These are phyloP conservation scores for Hetaerina americana DNA, from an alignment of 1,140 invertebrate genomes.

Conservation along the genomic window DNA sequence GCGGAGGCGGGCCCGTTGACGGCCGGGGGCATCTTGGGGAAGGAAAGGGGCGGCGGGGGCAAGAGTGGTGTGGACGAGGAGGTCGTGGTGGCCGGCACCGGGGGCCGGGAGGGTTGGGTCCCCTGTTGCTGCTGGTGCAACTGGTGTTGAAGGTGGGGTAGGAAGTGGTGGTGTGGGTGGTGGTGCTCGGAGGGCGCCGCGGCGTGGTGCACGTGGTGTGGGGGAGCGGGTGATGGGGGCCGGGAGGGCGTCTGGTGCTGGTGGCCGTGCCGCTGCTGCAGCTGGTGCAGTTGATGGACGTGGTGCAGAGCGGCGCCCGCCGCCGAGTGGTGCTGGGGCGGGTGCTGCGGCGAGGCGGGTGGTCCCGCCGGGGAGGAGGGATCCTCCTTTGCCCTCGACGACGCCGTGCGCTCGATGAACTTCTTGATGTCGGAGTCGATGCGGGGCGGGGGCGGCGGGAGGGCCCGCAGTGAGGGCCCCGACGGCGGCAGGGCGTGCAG, in stretches of 20 bases:
- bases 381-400: conserved; percentile 10
- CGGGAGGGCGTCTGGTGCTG: neutral
- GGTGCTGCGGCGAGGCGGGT: neutral
- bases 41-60: conserved; percentile 22
- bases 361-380: too few species aligned
- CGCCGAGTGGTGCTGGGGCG: conserved; percentile 6
- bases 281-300: neutral
- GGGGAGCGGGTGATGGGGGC: neutral
- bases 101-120: conserved; percentile 14
- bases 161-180: conserved; percentile 13
- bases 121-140: conserved; percentile 23
- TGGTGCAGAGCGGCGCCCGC: conserved; percentile 14
- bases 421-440: conserved; percentile 42
- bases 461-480: neutral
- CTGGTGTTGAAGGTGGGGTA: conserved; percentile 18
- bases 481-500: neutral
- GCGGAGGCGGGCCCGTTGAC: conserved; percentile 21
- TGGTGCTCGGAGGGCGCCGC: conserved; percentile 7
- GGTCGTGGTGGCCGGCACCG: conserved; percentile 10
- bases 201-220: neutral
- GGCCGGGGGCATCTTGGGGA: conserved; percentile 23
- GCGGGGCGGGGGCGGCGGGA: conserved; percentile 14
- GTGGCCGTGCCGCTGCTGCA: neutral
- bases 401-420: conserved; percentile 34
- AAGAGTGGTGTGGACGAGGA: conserved; percentile 29